phyloP scores from a whole-genome alignment of 2,797 vertebrate genomes.

The Paguma larvata region DNA sequence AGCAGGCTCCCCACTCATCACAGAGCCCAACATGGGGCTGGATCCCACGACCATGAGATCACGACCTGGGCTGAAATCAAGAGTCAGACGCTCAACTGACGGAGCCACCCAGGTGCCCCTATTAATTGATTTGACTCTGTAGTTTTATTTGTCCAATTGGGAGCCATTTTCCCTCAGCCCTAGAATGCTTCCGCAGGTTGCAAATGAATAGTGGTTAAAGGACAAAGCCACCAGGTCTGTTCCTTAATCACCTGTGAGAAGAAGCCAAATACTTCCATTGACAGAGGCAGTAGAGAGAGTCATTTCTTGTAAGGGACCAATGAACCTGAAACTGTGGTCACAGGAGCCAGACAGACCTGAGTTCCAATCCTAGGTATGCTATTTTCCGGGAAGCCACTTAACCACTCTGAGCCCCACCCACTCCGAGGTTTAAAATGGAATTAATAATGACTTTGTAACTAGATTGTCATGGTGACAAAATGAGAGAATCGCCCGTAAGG shows the following conservation, averaged over 20 bases:
- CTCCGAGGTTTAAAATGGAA: background rate
- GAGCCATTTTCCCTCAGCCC: background rate
- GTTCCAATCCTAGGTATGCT: background rate
- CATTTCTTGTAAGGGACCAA: background rate
- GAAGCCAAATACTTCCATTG: background rate
- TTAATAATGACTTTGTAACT: background rate
- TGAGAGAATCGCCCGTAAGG: background rate
- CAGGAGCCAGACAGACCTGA: background rate
- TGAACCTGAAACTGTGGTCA: background rate
- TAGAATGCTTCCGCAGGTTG: background rate
- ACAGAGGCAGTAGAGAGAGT: background rate
- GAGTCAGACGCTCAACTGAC: no score
- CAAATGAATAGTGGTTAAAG: background rate
- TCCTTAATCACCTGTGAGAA: background rate
- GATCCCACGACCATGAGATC: no score
- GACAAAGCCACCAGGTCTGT: background rate
- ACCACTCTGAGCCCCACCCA: background rate
- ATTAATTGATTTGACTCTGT: background rate
- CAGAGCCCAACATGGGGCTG: no score
- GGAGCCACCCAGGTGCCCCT: no score
- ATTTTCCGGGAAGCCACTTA: background rate
- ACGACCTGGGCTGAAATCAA: no score
- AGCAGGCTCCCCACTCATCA: no score
- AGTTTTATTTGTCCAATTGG: background rate
- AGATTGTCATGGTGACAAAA: background rate